Conservation (phyloP, 2,888 invertebrate species). For the Diabrotica balteata region DNA sequence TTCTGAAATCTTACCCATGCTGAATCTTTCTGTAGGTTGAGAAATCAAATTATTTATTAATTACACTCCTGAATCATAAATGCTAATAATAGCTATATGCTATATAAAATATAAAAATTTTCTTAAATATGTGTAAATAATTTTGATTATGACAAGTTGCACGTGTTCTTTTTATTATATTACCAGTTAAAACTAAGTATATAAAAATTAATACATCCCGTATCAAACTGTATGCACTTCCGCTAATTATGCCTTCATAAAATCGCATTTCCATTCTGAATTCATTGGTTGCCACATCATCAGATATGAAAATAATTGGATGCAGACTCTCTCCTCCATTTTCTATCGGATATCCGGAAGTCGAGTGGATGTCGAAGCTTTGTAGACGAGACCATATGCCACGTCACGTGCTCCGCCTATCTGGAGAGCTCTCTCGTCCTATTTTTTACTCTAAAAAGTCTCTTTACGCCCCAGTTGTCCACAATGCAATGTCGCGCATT, state of each 20-base stretch:
- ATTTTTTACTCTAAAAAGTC: constrained; percentile 34
- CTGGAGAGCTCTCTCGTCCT: constrained; percentile 37
- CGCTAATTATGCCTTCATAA: not conserved
- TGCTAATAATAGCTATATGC: no score
- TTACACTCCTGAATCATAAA: no score
- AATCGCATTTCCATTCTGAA: constrained; percentile 5
- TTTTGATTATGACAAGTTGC: no score
- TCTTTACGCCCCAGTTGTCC: constrained; percentile 23
- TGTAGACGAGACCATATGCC: constrained; percentile 38
- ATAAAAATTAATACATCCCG: not conserved
- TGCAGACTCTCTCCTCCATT: constrained; percentile 42
- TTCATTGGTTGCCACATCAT: constrained; percentile 20
- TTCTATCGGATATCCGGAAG: constrained; percentile 42
- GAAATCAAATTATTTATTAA: no score
- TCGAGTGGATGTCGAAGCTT: constrained; percentile 40
- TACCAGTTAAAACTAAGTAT: not conserved
- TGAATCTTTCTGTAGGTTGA: no score
- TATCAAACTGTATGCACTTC: not conserved
- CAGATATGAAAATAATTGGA: constrained; percentile 46
- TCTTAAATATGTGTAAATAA: no score
- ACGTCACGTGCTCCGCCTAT: constrained; percentile 44
- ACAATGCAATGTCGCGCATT: constrained; percentile 26
- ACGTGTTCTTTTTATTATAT: not conserved
- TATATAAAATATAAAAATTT: no score
- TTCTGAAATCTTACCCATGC: no score